Percentiles rank a stretch among this genome's conserved stretches.
Conservation (phyloP, 2,888 invertebrate species). For the Agrotis segetum region DNA sequence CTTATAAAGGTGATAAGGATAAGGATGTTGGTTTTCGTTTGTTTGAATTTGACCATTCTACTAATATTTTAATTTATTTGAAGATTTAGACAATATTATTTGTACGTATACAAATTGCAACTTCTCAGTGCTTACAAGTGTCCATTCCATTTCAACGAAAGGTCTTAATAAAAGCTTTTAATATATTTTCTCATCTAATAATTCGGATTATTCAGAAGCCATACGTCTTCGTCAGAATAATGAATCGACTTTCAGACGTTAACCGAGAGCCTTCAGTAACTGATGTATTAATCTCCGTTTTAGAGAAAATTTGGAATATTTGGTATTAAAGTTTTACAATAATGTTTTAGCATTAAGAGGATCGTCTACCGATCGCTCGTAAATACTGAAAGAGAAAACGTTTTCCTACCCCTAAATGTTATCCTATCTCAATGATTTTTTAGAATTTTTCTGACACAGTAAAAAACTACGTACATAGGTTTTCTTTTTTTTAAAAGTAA, state of each 20-base stretch:
- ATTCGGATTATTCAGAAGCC: conserved; percentile 65
- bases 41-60: no score
- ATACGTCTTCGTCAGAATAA: conserved; percentile 74
- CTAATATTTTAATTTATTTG: no score
- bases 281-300: conserved; percentile 69
- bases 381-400: no score
- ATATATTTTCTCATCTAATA: conserved; percentile 37
- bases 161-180: not conserved
- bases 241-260: conserved; percentile 72
- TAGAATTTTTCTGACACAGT: no score
- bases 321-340: conserved; percentile 6
- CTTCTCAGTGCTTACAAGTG: not conserved
- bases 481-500: no score
- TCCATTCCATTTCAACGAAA: not conserved
- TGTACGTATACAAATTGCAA: not conserved
- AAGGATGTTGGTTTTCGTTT: no score
- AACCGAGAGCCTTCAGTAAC: conserved; percentile 66
- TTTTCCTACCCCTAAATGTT: no score
- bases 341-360: not conserved
- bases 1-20: no score
- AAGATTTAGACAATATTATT: no score
- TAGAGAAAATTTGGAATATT: conserved; percentile 39
- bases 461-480: no score
- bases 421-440: no score
- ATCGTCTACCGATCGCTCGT: no score